Conservation (phyloP, 2,113 vertebrate genomes). For the Salvator merianae region DNA sequence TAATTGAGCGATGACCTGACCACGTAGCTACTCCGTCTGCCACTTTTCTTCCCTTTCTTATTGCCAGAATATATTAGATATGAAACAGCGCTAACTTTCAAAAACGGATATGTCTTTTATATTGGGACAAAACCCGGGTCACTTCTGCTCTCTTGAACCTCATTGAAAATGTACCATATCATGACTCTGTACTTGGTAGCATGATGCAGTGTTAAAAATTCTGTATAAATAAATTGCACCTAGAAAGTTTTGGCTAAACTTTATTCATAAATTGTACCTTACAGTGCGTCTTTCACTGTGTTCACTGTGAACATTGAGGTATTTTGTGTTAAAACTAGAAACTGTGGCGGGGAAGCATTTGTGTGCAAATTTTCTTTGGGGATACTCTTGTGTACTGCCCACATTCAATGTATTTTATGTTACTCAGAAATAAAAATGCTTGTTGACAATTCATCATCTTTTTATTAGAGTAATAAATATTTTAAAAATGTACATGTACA, state of each 20-base stretch:
- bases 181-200: slow-evolving; percentile 75
- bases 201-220: slow-evolving; percentile 75
- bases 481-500: not conserved
- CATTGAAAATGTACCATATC: slow-evolving; percentile 71
- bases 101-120: slow-evolving; percentile 68
- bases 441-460: slow-evolving; percentile 56
- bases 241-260: slow-evolving; percentile 61
- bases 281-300: slow-evolving; percentile 69
- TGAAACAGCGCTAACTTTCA: slow-evolving; percentile 68
- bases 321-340: slow-evolving; percentile 58
- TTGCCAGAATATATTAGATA: slow-evolving; percentile 57
- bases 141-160: slow-evolving; percentile 70
- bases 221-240: slow-evolving; percentile 65
- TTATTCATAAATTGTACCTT: slow-evolving; percentile 68
- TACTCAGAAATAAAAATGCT: slow-evolving; percentile 74
- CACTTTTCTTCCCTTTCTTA: slow-evolving; percentile 45
- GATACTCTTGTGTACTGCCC: slow-evolving; percentile 63
- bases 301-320: slow-evolving; percentile 68
- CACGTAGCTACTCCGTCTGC: slow-evolving; percentile 44
- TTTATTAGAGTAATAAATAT: slow-evolving; percentile 47
- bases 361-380: slow-evolving; percentile 55
- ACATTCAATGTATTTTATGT: slow-evolving; percentile 73
- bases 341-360: slow-evolving; percentile 34
- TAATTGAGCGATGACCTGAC: slow-evolving; percentile 32
- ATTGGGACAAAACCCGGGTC: slow-evolving; percentile 61